Evolutionary conservation across 1,140 invertebrate species (phyloP).

Genomic region (Myzus persicae): DNA sequence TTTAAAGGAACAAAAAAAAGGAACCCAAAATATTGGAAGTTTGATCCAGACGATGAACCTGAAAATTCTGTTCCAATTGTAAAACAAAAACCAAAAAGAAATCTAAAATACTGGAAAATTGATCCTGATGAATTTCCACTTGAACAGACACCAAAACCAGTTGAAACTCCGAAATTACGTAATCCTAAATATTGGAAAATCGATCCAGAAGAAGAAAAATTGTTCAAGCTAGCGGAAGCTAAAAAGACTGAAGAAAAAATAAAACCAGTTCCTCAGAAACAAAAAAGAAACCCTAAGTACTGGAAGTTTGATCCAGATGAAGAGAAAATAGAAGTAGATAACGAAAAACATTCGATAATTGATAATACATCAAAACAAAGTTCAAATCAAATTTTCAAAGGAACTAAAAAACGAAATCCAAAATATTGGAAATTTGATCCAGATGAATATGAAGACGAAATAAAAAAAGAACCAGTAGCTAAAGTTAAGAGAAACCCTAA

Average conservation of each 20-base stretch:
- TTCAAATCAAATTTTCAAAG: conserved; percentile 3
- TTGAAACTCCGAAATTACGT: conserved; percentile 47
- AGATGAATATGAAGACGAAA: conserved; percentile 44
- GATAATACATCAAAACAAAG: not conserved
- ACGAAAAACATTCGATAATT: not conserved
- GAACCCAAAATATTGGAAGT: conserved; percentile 59
- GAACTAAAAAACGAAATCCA: conserved; percentile 41
- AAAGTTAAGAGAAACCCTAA: conserved; percentile 51
- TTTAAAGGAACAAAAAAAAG: conserved; percentile 56
- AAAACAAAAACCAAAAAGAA: conserved; percentile 33
- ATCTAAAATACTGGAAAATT: conserved; percentile 48
- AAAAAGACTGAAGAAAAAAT: not conserved
- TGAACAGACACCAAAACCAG: not conserved
- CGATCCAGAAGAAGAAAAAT: conserved; percentile 51
- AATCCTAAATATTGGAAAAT: conserved; percentile 56
- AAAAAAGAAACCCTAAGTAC: conserved; percentile 50
- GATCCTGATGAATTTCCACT: conserved; percentile 46
- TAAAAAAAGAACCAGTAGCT: conserved; percentile 42
- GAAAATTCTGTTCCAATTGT: not conserved
- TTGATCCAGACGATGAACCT: conserved; percentile 52
- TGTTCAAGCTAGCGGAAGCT: not conserved
- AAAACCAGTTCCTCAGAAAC: not conserved
- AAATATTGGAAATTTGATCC: conserved; percentile 56
- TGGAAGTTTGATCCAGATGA: conserved; percentile 55
- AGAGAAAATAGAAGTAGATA: not conserved